Base-by-base conservation (phyloP, 1,140 invertebrate genomes). In the Zophobas morio region DNA sequence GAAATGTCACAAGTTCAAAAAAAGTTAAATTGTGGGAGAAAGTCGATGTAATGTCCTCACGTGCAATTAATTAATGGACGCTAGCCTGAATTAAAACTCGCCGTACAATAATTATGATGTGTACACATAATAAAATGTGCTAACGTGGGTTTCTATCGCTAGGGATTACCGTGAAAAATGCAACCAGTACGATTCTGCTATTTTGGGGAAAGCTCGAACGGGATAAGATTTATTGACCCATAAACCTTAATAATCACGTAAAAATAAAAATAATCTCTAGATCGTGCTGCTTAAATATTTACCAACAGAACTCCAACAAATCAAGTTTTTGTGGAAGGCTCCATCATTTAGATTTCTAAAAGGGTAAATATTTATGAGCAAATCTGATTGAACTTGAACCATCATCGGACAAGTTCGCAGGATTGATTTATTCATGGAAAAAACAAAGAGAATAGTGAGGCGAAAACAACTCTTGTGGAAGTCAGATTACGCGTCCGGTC, bases 41-140 rank as follows among this genome's bases (percentile, higher is more conserved):
- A 51, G 49, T 51, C 49, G 6, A 46, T 46, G 49, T 51, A 51
- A 51, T 51, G 49, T 51, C n/a, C n/a, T 51, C 49, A 51, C 49
- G 54, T 57, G 54, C 54, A 35, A 57, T 57, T 57, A 57, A 57
- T 57, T 35, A 57, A 57, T 57, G 34, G 54, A 33, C 54, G 34
- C 54, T 35, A 57, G 54, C 54, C 42, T 34, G 54, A 57, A 57
- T 57, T 57, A 57, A 57, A 57, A 53, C 32, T 36, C 35, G 32
- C 5, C 54, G 1, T 20, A 36, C 8, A 57, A 57, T 57, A 57
- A 57, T 57, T 35, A 57, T 57, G 54, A 57, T 57, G 32, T 57
- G 33, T 35, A 57, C 32, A 57, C 54, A 57, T 57, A 57, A 57
- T 57, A 57, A 57, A 57, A 57, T 35, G 5, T 6, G 1, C 54